Percentiles rank a stretch among this genome's conserved stretches.
phyloP scores from a whole-genome alignment of 2,888 invertebrate genomes.

The Troglohyphantes excavatus region DNA sequence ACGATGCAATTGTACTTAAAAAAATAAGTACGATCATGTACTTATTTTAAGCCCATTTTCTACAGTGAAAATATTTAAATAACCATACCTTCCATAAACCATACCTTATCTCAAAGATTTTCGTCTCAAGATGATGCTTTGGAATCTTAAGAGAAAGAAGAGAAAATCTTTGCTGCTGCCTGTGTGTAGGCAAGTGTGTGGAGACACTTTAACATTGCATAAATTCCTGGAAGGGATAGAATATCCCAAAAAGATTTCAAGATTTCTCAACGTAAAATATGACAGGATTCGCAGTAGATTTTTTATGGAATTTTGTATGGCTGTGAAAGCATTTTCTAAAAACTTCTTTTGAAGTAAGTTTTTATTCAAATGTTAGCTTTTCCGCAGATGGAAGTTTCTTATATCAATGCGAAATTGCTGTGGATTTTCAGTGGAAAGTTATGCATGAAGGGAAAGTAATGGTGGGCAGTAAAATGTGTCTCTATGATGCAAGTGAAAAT shows the following conservation, averaged over 20 bases:
- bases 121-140: too few relatives aligned
- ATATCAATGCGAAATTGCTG: background rate
- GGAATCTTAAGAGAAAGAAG: too few relatives aligned
- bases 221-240: background rate
- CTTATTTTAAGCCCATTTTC: too few relatives aligned
- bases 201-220: background rate
- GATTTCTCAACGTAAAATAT: slow-evolving; percentile 10
- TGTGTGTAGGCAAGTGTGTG: background rate
- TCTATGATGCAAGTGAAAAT: too few relatives aligned
- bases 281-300: background rate
- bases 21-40: too few relatives aligned
- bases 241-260: background rate
- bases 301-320: slow-evolving; percentile 11
- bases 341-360: background rate
- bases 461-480: background rate
- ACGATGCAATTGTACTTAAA: too few relatives aligned
- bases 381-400: background rate
- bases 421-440: background rate
- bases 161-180: too few relatives aligned
- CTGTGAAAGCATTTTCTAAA: background rate
- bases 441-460: background rate
- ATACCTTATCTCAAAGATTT: too few relatives aligned
- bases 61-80: too few relatives aligned
- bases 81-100: too few relatives aligned
- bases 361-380: background rate